Conservation (phyloP, 64 coral and sea anemone genomes). For the Acropora tenuis region DNA sequence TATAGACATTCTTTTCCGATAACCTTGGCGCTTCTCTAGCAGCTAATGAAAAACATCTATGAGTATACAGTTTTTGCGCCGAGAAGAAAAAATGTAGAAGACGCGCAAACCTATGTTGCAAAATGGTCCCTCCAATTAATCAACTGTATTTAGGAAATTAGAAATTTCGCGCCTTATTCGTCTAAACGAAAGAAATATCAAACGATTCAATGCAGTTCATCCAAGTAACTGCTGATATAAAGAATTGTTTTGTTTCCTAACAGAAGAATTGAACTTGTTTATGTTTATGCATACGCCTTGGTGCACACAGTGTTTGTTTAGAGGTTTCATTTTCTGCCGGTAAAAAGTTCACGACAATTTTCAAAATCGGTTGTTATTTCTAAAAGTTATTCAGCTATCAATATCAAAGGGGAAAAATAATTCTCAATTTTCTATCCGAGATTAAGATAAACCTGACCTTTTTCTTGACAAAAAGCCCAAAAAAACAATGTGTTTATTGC, state of each 20-base stretch:
- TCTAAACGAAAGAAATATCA: too few relatives aligned
- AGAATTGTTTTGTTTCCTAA: not conserved
- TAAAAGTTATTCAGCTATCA: not conserved
- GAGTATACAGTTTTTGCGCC: too few relatives aligned
- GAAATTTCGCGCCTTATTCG: too few relatives aligned
- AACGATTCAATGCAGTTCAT: not conserved
- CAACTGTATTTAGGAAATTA: not conserved
- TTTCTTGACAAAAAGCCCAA: not conserved
- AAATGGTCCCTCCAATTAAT: not conserved
- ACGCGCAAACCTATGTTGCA: not conserved
- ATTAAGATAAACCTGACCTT: not conserved
- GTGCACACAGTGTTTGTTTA: too few relatives aligned
- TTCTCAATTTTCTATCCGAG: not conserved
- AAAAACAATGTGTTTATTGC: not conserved
- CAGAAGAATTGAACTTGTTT: too few relatives aligned
- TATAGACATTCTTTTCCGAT: not conserved
- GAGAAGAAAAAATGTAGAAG: too few relatives aligned
- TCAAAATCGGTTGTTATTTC: not conserved
- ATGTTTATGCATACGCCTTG: too few relatives aligned
- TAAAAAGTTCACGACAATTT: not conserved
- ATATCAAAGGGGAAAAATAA: not conserved
- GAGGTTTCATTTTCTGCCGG: too few relatives aligned
- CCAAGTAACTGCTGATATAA: not conserved
- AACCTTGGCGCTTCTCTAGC: not conserved
- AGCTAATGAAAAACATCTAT: not conserved